Evolutionary conservation across 2,113 vertebrate genomes (phyloP), one percentile per base, ranked within the genome.

Genomic region (Phyllostomus discolor): DNA sequence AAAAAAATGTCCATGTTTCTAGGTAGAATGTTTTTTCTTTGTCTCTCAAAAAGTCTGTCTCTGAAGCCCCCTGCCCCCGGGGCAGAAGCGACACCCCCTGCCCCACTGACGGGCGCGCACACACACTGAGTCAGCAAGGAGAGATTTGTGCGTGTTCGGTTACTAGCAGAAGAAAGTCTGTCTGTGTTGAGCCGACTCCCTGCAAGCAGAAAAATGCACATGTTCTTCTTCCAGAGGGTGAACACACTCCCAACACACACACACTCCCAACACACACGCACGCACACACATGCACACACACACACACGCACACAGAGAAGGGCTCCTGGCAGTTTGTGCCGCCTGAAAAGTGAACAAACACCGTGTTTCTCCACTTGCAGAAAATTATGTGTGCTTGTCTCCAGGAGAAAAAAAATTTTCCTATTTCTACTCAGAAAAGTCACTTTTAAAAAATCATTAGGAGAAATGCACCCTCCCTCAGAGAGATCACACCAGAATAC

Each of bases 361-460:
- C n/a, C 2, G 24, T n/a, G 2, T 17, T 35, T 50, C 70, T 67
- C 4, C 1, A 19, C 38, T 38, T 11, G 14, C 52, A 73, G 80
- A 62, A 83, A 64, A 84, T 70, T 24, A 7, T 26, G 15, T 41
- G 17, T 46, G 88, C 33, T 96, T 28, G 64, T 94, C 67, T 92
- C 28, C 1, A 7, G 28, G 70, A 64, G 64, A 54, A 28, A 33
- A 38, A 10, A 2, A 31, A 35, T 38, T 5, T 31, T 35, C 67
- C 17, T 41, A 7, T 90, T 94, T 81, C 85, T 70, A 67, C 70
- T 88, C n/a, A 80, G 85, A 84, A 93, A 92, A 87, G 24, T 62
- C 35, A 75, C 83, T 89, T 88, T 83, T 1, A 80, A 67, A 95
- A 94, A 88, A 33, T 90, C 66, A 52, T 15, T 26, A 33, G 28